Percentiles rank a stretch among this genome's conserved stretches.
Evolutionary conservation across 2,888 invertebrate genomes (phyloP).

Genomic region (Adelognathus sp.): DNA sequence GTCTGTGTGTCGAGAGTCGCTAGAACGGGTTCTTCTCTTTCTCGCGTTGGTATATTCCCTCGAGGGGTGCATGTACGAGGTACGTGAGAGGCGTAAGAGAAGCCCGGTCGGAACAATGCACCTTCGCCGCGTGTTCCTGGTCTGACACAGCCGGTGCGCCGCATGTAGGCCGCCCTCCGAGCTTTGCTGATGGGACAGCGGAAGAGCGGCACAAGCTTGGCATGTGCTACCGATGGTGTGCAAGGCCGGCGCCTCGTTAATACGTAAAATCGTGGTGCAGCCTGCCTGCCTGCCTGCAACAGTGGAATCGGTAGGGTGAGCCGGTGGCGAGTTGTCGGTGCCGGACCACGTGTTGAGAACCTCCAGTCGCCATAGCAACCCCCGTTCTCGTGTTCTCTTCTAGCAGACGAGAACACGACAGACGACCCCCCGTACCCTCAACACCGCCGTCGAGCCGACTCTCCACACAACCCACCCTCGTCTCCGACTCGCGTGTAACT

Average conservation of each 20-base stretch:
- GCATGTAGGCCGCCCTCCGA: constrained; percentile 23
- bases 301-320: constrained; percentile 8
- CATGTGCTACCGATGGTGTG: constrained; percentile 64
- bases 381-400: constrained; percentile 66
- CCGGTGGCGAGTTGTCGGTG: constrained; percentile 34
- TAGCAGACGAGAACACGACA: constrained; percentile 34
- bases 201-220: constrained; percentile 38
- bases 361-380: constrained; percentile 77
- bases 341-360: constrained; percentile 80
- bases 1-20: constrained; percentile 4
- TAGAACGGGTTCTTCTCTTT: constrained; percentile 2
- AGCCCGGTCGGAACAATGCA: constrained; percentile 13
- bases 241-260: constrained; percentile 73
- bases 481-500: constrained; percentile 40
- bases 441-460: constrained; percentile 24
- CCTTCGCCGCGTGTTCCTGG: not conserved
- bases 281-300: constrained; percentile 32
- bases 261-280: constrained; percentile 74
- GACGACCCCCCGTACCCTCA: constrained; percentile 39
- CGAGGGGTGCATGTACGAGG: not conserved
- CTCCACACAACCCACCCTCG: constrained; percentile 48
- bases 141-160: not conserved
- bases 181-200: constrained; percentile 47
- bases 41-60: not conserved
- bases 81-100: not conserved